These are phyloP conservation scores for Drosophila imparisetae DNA, from an alignment of 2,888 invertebrate genomes.

Conservation along the genomic window DNA sequence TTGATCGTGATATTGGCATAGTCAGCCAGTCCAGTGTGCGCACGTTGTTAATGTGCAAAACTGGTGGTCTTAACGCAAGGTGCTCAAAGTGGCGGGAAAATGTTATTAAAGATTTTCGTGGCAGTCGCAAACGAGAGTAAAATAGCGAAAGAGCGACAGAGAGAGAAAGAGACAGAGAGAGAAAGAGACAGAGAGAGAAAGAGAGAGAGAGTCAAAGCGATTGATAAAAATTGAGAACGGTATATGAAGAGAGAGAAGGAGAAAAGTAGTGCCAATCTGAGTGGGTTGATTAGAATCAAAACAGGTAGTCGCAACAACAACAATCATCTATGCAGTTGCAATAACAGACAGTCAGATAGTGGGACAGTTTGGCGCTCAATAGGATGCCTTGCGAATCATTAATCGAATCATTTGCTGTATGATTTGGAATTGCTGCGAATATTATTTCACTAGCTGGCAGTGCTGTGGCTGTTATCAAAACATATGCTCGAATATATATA, in stretches of 20 bases:
- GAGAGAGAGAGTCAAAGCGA: constrained; percentile 20
- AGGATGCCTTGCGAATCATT: constrained; percentile 25
- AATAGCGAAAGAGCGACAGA: not conserved
- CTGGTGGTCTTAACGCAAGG: constrained; percentile 65
- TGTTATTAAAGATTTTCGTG: constrained; percentile 61
- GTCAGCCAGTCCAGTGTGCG: constrained; percentile 58
- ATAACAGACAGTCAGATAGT: constrained; percentile 9
- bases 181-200: constrained; percentile 15
- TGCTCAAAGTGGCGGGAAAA: constrained; percentile 78
- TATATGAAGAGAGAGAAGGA: constrained; percentile 13
- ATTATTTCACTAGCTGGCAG: constrained; percentile 14
- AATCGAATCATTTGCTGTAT: constrained; percentile 36
- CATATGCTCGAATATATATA: constrained; percentile 2
- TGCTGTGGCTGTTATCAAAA: constrained; percentile 38
- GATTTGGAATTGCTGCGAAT: constrained; percentile 25
- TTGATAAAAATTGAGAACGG: constrained; percentile 15
- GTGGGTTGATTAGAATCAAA: constrained; percentile 73
- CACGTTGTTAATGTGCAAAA: constrained; percentile 74
- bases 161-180: constrained; percentile 13
- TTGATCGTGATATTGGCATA: not conserved
- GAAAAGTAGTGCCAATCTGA: constrained; percentile 38
- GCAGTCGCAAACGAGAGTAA: constrained; percentile 18
- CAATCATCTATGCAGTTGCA: constrained; percentile 43
- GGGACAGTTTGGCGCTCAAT: not conserved
- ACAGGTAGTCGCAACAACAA: constrained; percentile 66